phyloP scores from a whole-genome alignment of 2,888 invertebrate species.

The Euplexia lucipara region DNA sequence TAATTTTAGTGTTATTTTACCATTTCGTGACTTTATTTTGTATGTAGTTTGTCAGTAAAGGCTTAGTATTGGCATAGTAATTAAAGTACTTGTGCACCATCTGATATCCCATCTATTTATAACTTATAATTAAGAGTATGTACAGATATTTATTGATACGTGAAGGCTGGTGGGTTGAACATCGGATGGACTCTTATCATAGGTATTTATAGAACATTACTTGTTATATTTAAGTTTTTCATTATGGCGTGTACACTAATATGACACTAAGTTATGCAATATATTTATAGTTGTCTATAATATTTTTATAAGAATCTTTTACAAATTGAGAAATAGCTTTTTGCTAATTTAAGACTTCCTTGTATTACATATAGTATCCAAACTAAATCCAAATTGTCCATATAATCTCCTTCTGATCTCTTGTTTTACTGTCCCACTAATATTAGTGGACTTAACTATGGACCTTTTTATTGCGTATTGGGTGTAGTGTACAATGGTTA shows the following conservation, averaged over 20 bases:
- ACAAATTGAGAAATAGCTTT: slow-evolving; percentile 74
- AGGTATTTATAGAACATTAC: slow-evolving; percentile 76
- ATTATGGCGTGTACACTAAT: slow-evolving; percentile 79
- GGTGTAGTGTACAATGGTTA: slow-evolving; percentile 66
- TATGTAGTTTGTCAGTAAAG: slow-evolving; percentile 58
- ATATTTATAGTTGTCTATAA: slow-evolving; percentile 83
- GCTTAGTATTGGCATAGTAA: slow-evolving; percentile 56
- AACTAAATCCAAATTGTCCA: slow-evolving; percentile 68
- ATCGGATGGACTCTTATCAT: slow-evolving; percentile 74
- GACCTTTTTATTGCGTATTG: slow-evolving; percentile 60
- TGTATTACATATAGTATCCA: slow-evolving; percentile 60
- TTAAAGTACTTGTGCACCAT: slow-evolving; percentile 59
- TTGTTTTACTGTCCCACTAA: slow-evolving; percentile 68
- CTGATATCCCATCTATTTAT: slow-evolving; percentile 68
- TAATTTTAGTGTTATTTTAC: slow-evolving; percentile 69
- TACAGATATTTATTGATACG: slow-evolving; percentile 87
- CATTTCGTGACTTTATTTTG: slow-evolving; percentile 62
- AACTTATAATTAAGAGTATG: slow-evolving; percentile 78
- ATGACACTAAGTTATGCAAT: slow-evolving; percentile 82
- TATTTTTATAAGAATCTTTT: slow-evolving; percentile 83
- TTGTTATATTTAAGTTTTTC: slow-evolving; percentile 79
- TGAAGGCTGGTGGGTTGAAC: slow-evolving; percentile 78
- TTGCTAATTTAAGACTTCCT: slow-evolving; percentile 73
- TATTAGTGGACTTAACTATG: slow-evolving; percentile 57
- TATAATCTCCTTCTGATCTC: slow-evolving; percentile 75